These are phyloP conservation scores for Baronia brevicornis DNA, from an alignment of 2,888 invertebrate species.

Conservation along the genomic window DNA sequence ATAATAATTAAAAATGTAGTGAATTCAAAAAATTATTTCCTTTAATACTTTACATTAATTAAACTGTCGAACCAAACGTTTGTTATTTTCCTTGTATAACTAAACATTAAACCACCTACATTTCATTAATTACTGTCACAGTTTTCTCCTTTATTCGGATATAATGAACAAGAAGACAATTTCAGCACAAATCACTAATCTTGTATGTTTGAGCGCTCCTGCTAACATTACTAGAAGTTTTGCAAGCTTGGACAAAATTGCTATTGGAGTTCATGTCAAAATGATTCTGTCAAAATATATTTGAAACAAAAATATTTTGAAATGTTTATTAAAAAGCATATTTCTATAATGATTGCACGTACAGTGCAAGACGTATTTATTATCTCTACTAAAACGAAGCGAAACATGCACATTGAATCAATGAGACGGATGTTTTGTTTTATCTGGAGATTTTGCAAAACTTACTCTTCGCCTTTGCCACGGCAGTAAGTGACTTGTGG, in stretches of 20 bases:
- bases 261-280: conserved; percentile 32
- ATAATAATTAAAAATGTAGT: conserved; percentile 43
- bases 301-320: too few species aligned
- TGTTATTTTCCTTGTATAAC: conserved; percentile 28
- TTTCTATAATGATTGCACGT: too few species aligned
- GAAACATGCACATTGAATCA: conserved; percentile 1
- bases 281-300: too few species aligned
- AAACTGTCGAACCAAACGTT: conserved; percentile 46
- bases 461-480: conserved; percentile 21
- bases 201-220: conserved; percentile 35
- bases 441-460: conserved; percentile 32
- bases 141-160: conserved; percentile 17
- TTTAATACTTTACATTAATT: conserved; percentile 53
- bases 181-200: conserved; percentile 24
- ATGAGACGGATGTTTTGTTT: conserved; percentile 4
- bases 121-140: conserved; percentile 16
- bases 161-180: conserved; percentile 17
- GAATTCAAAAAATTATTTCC: conserved; percentile 8
- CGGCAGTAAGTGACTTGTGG: conserved; percentile 21
- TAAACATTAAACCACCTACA: conserved; percentile 16
- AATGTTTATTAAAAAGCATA: too few species aligned
- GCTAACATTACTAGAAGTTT: conserved; percentile 56
- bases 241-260: conserved; percentile 45
- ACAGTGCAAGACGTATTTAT: too few species aligned
- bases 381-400: conserved; percentile 7